phyloP scores from a whole-genome alignment of 1,140 invertebrate genomes.

The Dreissena polymorpha region DNA sequence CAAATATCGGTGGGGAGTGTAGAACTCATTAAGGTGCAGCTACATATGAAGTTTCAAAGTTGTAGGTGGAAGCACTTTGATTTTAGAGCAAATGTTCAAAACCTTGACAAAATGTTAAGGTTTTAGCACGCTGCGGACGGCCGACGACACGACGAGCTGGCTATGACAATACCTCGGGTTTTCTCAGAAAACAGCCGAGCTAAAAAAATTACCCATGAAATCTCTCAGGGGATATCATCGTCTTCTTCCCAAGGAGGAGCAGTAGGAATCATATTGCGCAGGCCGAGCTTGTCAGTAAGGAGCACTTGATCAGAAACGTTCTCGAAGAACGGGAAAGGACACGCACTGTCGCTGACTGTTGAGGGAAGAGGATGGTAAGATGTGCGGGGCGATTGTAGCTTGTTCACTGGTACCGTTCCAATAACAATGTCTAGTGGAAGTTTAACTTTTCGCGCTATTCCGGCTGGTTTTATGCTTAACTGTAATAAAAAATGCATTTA shows the following conservation, averaged over 20 bases:
- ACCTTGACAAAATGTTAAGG: too few relatives aligned
- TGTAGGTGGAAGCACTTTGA: too few relatives aligned
- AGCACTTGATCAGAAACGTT: conserved; percentile 62
- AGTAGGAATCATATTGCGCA: conserved; percentile 72
- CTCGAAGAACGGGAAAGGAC: conserved; percentile 73
- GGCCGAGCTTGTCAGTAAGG: conserved; percentile 64
- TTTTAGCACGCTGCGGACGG: too few relatives aligned
- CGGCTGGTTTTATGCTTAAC: conserved; percentile 75
- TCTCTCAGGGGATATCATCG: conserved; percentile 73
- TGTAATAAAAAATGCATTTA: conserved; percentile 52
- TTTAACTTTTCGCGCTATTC: conserved; percentile 73
- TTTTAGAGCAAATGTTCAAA: too few relatives aligned
- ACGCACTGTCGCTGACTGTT: conserved; percentile 61
- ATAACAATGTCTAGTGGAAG: conserved; percentile 74
- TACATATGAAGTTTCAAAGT: too few relatives aligned
- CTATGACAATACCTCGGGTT: too few relatives aligned
- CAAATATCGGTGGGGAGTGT: too few relatives aligned
- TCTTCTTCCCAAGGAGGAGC: conserved; percentile 76
- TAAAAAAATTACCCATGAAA: too few relatives aligned
- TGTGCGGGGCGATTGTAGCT: conserved; percentile 60
- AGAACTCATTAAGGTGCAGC: too few relatives aligned
- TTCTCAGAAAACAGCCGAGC: too few relatives aligned
- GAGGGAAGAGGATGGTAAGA: conserved; percentile 74
- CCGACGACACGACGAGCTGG: too few relatives aligned
- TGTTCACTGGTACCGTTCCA: conserved; percentile 66